phyloP scores from a whole-genome alignment of 2,888 invertebrate species.

The Nesidiocoris tenuis region DNA sequence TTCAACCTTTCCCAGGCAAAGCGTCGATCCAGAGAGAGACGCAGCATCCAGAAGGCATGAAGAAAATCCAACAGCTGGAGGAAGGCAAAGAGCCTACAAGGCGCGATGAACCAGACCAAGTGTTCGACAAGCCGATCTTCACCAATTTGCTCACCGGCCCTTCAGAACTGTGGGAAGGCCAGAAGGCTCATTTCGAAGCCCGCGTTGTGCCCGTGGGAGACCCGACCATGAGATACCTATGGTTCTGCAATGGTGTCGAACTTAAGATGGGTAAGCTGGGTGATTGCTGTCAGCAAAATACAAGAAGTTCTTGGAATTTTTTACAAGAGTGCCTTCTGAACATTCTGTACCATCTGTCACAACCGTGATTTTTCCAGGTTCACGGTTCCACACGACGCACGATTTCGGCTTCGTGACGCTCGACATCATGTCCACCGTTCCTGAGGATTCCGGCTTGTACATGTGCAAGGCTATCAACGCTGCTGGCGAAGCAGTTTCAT shows the following conservation, averaged over 20 bases:
- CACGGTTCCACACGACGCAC: constrained; percentile 85
- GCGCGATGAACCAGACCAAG: constrained; percentile 73
- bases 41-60: constrained; percentile 88
- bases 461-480: constrained; percentile 92
- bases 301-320: no score
- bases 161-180: constrained; percentile 87
- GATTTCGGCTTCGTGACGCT: constrained; percentile 93
- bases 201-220: constrained; percentile 93
- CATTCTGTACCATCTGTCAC: no score
- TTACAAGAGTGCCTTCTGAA: no score
- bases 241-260: constrained; percentile 93
- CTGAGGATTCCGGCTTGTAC: constrained; percentile 88
- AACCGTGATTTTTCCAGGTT: no score
- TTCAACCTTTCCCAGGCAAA: no score
- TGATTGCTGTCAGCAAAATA: no score
- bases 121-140: constrained; percentile 89
- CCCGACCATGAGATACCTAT: constrained; percentile 86
- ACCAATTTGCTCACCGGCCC: constrained; percentile 84
- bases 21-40: constrained; percentile 84
- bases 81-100: constrained; percentile 66
- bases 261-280: constrained; percentile 76
- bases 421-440: constrained; percentile 83
- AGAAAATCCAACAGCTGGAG: constrained; percentile 83
- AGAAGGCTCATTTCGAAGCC: constrained; percentile 87
- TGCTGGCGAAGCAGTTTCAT: constrained; percentile 91